Conservation (phyloP, 2,113 vertebrate genomes). For the Plectropomus leopardus region DNA sequence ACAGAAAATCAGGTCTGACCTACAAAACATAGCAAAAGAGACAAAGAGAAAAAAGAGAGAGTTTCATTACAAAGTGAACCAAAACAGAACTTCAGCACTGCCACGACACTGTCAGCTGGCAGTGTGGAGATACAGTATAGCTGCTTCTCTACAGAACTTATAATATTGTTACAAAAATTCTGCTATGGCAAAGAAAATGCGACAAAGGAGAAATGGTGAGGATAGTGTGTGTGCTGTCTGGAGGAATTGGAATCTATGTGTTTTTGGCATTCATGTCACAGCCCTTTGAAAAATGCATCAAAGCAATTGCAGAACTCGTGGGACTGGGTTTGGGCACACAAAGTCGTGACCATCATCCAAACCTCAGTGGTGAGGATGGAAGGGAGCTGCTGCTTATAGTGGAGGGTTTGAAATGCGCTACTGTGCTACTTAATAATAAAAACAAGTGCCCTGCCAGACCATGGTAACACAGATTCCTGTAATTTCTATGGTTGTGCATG, state of each 20-base stretch:
- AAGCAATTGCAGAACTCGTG: conserved; percentile 73
- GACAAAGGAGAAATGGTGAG: conserved; percentile 65
- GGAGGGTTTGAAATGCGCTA: conserved; percentile 57
- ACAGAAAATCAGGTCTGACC: conserved; percentile 30
- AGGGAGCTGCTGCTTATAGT: conserved; percentile 42
- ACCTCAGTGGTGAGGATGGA: conserved; percentile 58
- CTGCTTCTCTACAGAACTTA: conserved; percentile 55
- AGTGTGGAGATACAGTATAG: conserved; percentile 45
- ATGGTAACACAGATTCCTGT: conserved; percentile 37
- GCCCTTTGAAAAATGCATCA: conserved; percentile 84
- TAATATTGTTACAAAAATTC: conserved; percentile 58
- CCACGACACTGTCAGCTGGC: conserved; percentile 60
- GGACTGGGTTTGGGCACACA: conserved; percentile 74
- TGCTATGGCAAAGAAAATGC: conserved; percentile 46
- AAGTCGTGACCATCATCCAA: conserved; percentile 78
- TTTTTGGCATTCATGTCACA: conserved; percentile 80
- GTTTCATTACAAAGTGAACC: conserved; percentile 43
- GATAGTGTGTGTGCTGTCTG: conserved; percentile 66
- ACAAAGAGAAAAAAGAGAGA: conserved; percentile 9
- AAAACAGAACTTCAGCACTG: conserved; percentile 53
- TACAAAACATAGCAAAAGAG: conserved; percentile 26
- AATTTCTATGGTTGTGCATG: conserved; percentile 41
- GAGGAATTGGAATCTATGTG: conserved; percentile 66
- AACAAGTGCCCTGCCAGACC: conserved; percentile 31
- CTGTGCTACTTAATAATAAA: conserved; percentile 63